Evolutionary conservation across 2,113 vertebrate species (phyloP).

Genomic region (Clarias gariepinus): DNA sequence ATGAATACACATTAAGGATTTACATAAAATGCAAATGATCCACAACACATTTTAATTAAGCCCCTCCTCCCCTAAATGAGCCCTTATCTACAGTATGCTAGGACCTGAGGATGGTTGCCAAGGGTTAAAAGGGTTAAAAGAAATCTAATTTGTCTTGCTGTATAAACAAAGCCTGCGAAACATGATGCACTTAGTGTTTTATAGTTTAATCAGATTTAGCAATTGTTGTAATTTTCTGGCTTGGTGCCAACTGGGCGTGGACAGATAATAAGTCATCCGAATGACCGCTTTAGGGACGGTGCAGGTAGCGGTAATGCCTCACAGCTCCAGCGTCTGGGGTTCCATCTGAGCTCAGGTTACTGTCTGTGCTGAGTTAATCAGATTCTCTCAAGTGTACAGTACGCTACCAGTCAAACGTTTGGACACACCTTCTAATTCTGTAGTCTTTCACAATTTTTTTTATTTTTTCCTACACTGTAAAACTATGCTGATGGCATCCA

Average conservation of each 20-base stretch:
- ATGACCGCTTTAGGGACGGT: not conserved
- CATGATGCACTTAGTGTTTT: not conserved
- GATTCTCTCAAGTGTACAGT: not conserved
- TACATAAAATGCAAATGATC: not conserved
- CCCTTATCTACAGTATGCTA: not conserved
- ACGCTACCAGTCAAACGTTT: no score
- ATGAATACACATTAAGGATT: not conserved
- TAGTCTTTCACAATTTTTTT: no score
- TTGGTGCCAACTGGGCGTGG: not conserved
- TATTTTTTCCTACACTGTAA: no score
- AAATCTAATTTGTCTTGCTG: not conserved
- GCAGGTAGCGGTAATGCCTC: slow-evolving; percentile 7
- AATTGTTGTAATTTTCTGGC: slow-evolving; percentile 1
- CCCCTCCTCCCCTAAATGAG: not conserved
- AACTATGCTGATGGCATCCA: no score
- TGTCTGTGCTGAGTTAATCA: not conserved
- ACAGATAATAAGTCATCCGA: not conserved
- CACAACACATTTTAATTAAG: not conserved
- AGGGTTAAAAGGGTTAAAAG: not conserved
- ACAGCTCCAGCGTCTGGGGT: not conserved
- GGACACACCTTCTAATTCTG: no score
- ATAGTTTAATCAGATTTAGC: slow-evolving; percentile 9
- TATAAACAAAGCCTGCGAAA: not conserved
- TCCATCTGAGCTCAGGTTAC: not conserved
- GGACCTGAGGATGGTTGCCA: not conserved